Evolutionary conservation across 2,888 invertebrate genomes (phyloP).

Genomic region (Cinara cedri): DNA sequence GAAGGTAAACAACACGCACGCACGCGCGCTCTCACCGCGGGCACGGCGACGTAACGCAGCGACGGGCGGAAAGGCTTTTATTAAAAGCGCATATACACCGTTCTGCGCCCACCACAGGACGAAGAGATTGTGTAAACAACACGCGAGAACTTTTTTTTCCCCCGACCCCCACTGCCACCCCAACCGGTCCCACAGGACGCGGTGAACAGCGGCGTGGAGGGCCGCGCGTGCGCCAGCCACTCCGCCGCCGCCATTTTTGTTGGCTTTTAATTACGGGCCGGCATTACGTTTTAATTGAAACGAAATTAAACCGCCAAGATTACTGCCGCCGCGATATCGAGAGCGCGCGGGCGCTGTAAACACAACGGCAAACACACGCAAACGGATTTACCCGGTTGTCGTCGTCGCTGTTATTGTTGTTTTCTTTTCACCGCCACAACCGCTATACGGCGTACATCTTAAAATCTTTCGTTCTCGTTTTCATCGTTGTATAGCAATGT

Average conservation of each 20-base stretch:
- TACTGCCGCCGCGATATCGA: conserved; percentile 21
- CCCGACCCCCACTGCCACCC: too few species aligned
- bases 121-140: conserved; percentile 37
- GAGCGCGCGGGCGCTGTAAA: background rate
- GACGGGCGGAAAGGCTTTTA: conserved; percentile 27
- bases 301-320: conserved; percentile 56
- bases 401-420: background rate
- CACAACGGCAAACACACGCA: conserved; percentile 27
- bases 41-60: background rate
- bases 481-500: background rate
- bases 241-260: conserved; percentile 50
- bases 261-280: conserved; percentile 53
- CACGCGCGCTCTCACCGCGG: background rate
- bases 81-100: conserved; percentile 20
- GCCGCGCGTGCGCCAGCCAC: conserved; percentile 34
- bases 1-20: conserved; percentile 37
- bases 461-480: background rate
- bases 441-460: background rate
- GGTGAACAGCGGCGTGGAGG: background rate
- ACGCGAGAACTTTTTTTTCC: background rate
- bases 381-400: background rate
- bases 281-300: conserved; percentile 57
- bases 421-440: background rate
- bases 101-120: background rate
- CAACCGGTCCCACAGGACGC: background rate